A percentile compares a stretch with the other conserved stretches of the same genome.
Evolutionary conservation across 2,797 vertebrate species (phyloP).

Genomic region (Melanotaenia nigrans): DNA sequence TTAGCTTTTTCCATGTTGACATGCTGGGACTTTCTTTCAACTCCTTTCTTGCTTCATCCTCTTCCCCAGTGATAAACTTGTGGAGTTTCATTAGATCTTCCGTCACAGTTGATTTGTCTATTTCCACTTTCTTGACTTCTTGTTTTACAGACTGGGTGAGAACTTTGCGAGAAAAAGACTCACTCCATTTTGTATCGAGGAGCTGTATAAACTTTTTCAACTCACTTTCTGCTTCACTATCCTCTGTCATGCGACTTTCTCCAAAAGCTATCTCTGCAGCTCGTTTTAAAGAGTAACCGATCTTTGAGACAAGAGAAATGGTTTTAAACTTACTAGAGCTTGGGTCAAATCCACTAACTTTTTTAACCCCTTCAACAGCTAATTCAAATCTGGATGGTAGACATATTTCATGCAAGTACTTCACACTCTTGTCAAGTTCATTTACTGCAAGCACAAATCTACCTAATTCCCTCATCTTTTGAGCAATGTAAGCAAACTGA

Average conservation of each 20-base stretch:
- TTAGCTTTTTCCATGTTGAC: conserved; percentile 78
- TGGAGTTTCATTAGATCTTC: conserved; percentile 78
- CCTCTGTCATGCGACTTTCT: conserved; percentile 78
- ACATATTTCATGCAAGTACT: conserved; percentile 78
- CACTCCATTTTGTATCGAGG: conserved; percentile 77
- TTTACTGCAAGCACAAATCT: conserved; percentile 75
- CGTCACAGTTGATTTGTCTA: conserved; percentile 72
- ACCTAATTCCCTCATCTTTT: conserved; percentile 80
- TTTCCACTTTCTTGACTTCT: conserved; percentile 65
- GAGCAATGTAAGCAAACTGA: conserved; percentile 79
- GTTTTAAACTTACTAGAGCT: conserved; percentile 74
- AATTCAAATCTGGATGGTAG: conserved; percentile 73
- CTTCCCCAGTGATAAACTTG: conserved; percentile 66
- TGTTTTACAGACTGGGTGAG: conserved; percentile 55
- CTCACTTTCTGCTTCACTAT: conserved; percentile 70
- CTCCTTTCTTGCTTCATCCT: conserved; percentile 71
- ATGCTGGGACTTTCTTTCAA: conserved; percentile 69
- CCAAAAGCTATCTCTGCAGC: conserved; percentile 80
- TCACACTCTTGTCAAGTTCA: conserved; percentile 72
- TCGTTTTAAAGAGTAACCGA: conserved; percentile 77
- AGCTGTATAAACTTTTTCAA: conserved; percentile 77
- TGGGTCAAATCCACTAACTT: conserved; percentile 72
- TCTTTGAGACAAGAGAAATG: conserved; percentile 71
- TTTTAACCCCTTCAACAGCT: conserved; percentile 78
- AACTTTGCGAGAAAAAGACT: conserved; percentile 70